A percentile compares a stretch with the other conserved stretches of the same genome.
phyloP scores from a whole-genome alignment of 1,140 invertebrate genomes.

The Elysia chlorotica region DNA sequence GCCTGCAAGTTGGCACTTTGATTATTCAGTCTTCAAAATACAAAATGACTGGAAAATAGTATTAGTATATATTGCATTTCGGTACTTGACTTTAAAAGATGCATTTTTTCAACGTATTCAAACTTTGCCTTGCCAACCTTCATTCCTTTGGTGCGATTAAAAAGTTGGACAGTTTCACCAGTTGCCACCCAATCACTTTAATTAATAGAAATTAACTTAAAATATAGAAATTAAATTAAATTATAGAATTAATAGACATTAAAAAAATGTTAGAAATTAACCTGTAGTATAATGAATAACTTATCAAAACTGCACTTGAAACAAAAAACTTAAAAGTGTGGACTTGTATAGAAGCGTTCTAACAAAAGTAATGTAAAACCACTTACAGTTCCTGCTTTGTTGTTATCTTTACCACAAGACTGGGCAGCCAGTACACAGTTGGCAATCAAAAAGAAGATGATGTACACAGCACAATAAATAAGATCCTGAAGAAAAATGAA shows the following conservation, averaged over 20 bases:
- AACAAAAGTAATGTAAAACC: neutral
- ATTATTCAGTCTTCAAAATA: too few relatives aligned
- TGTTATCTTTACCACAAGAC: conserved; percentile 32
- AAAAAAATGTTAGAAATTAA: neutral
- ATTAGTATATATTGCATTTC: too few relatives aligned
- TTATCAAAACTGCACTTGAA: too few relatives aligned
- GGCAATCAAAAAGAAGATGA: conserved; percentile 32
- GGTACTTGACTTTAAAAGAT: too few relatives aligned
- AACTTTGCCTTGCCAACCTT: too few relatives aligned
- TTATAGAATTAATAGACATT: neutral
- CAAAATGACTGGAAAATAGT: too few relatives aligned
- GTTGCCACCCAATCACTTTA: neutral
- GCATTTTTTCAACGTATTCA: too few relatives aligned
- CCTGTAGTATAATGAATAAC: too few relatives aligned
- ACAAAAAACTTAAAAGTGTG: neutral
- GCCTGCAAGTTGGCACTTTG: too few relatives aligned
- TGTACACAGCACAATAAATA: conserved; percentile 28
- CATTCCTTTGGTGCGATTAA: too few relatives aligned
- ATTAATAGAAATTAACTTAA: neutral
- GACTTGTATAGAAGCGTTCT: neutral
- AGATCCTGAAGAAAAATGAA: conserved; percentile 27
- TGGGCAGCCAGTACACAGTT: conserved; percentile 32
- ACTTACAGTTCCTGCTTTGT: conserved; percentile 36
- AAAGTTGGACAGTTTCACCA: too few relatives aligned
- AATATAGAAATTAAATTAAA: neutral